phyloP scores from a whole-genome alignment of 92 coral and sea anemone genomes.

The Zoanthus gigantus region DNA sequence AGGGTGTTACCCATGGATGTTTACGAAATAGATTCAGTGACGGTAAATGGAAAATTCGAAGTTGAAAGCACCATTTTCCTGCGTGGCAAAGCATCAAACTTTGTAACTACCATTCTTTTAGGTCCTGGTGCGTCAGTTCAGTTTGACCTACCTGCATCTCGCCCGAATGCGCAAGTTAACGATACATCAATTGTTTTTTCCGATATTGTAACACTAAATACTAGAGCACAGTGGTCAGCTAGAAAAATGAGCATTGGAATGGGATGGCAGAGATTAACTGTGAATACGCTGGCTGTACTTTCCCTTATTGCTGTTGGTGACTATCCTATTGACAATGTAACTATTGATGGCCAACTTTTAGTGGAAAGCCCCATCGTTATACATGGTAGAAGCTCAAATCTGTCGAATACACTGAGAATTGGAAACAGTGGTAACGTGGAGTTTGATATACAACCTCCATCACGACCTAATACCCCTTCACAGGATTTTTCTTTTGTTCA shows the following conservation, averaged over 20 bases:
- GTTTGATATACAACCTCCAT: slow-evolving; percentile 49
- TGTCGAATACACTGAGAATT: slow-evolving; percentile 64
- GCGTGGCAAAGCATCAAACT: slow-evolving; percentile 69
- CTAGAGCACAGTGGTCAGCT: slow-evolving; percentile 66
- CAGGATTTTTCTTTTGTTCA: slow-evolving; percentile 51
- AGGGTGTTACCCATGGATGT: slow-evolving; percentile 68
- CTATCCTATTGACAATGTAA: slow-evolving; percentile 66
- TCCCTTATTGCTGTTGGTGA: slow-evolving; percentile 67
- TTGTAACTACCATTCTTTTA: slow-evolving; percentile 22
- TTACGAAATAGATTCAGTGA: slow-evolving; percentile 68
- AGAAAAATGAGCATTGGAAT: slow-evolving; percentile 72
- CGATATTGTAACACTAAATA: neutral
- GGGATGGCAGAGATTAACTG: slow-evolving; percentile 77
- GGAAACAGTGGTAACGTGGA: slow-evolving; percentile 63
- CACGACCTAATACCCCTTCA: slow-evolving; percentile 31
- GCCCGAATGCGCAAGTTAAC: slow-evolving; percentile 10
- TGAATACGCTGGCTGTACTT: slow-evolving; percentile 70
- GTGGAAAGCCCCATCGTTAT: slow-evolving; percentile 76
- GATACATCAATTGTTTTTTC: slow-evolving; percentile 26
- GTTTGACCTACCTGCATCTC: slow-evolving; percentile 14
- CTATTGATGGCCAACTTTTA: slow-evolving; percentile 66
- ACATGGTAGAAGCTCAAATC: slow-evolving; percentile 74
- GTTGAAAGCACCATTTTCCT: slow-evolving; percentile 68
- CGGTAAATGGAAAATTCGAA: slow-evolving; percentile 71
- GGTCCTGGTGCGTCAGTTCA: slow-evolving; percentile 26